Evolutionary conservation across 2,888 invertebrate genomes (phyloP).

Genomic region (Caenorhabditis sp.): DNA sequence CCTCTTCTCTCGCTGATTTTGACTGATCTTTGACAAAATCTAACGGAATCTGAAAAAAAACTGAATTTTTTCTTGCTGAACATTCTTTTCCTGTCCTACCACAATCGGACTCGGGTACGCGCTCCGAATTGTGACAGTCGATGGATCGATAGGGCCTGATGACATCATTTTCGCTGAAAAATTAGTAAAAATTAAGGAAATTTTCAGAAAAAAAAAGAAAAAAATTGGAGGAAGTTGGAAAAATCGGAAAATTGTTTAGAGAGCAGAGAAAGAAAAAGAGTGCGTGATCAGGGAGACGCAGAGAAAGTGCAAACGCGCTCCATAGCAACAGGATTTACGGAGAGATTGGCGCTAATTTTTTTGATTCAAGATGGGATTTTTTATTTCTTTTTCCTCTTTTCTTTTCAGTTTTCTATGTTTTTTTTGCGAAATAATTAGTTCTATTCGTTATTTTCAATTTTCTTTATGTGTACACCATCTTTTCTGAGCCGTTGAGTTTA

Average conservation of each 20-base stretch:
- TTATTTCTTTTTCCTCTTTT: neutral
- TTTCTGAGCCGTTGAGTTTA: too few relatives aligned
- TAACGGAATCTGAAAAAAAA: slow-evolving; percentile 35
- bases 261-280: slow-evolving; percentile 16
- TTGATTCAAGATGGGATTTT: neutral
- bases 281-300: slow-evolving; percentile 11
- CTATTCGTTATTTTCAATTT: neutral
- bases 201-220: neutral
- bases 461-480: too few relatives aligned
- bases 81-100: slow-evolving; percentile 2
- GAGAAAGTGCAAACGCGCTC: slow-evolving; percentile 38
- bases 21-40: slow-evolving; percentile 29
- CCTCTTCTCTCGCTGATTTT: slow-evolving; percentile 16
- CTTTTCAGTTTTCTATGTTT: neutral
- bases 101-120: slow-evolving; percentile 19
- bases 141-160: slow-evolving; percentile 20
- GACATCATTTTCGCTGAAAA: slow-evolving; percentile 26
- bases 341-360: slow-evolving; percentile 22
- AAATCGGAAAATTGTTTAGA: slow-evolving; percentile 1
- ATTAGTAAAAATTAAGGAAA: neutral
- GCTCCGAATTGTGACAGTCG: neutral
- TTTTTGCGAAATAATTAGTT: neutral
- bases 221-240: slow-evolving; percentile 3
- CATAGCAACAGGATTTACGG: slow-evolving; percentile 5
- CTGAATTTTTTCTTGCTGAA: neutral